phyloP scores from a whole-genome alignment of 1,140 invertebrate genomes.

The Aethina tumida region DNA sequence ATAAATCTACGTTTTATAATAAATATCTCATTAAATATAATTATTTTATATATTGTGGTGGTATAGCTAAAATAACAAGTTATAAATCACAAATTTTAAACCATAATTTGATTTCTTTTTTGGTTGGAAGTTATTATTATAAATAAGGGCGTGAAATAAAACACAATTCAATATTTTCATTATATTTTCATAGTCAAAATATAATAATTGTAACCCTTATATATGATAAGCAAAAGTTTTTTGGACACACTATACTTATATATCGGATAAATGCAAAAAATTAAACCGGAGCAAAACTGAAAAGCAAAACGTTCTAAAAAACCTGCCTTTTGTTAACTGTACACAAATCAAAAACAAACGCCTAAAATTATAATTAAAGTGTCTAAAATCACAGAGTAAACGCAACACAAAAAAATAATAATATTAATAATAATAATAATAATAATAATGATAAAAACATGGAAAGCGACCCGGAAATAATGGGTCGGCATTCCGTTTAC shows the following conservation, averaged over 20 bases:
- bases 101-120: no score
- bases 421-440: conserved; percentile 4
- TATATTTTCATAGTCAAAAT: conserved; percentile 32
- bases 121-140: no score
- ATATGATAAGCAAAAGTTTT: conserved; percentile 29
- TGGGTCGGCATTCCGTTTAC: conserved; percentile 4
- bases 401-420: conserved; percentile 2
- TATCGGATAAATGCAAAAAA: conserved; percentile 23
- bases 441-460: conserved; percentile 1
- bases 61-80: no score
- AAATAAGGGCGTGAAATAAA: no score
- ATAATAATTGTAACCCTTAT: conserved; percentile 32
- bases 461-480: neutral
- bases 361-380: no score
- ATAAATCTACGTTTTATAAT: no score
- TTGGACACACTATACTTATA: conserved; percentile 32
- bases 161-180: conserved; percentile 10
- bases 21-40: no score
- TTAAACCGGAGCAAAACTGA: conserved; percentile 5
- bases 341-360: no score
- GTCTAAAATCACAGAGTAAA: neutral
- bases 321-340: neutral
- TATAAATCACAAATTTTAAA: no score
- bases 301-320: conserved; percentile 6
- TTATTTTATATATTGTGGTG: no score